phyloP scores from a whole-genome alignment of 1,140 invertebrate genomes.

The Goniozus legneri region DNA sequence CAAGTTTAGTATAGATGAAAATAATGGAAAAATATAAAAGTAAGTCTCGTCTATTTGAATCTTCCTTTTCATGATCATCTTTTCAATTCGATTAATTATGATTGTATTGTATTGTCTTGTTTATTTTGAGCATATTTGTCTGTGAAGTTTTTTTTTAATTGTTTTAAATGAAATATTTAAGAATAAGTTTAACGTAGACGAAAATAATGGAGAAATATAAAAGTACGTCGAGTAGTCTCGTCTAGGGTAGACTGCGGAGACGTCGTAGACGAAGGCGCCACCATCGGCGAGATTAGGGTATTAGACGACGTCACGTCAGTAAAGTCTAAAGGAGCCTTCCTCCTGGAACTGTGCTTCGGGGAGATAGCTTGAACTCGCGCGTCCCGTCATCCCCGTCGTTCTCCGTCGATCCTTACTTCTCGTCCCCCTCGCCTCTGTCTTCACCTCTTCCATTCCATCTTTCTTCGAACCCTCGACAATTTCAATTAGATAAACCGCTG shows the following conservation, averaged over 20 bases:
- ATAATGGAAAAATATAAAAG: too few species aligned
- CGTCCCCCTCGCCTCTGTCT: constrained; percentile 11
- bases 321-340: constrained; percentile 52
- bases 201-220: too few species aligned
- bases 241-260: constrained; percentile 34
- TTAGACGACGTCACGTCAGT: constrained; percentile 54
- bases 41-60: too few species aligned
- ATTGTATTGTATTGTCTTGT: too few species aligned
- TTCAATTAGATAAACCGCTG: constrained; percentile 54
- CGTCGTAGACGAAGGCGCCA: constrained; percentile 35
- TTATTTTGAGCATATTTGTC: too few species aligned
- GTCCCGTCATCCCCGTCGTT: constrained; percentile 25
- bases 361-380: constrained; percentile 52
- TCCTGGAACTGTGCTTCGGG: constrained; percentile 45
- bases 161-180: too few species aligned
- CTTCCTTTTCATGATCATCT: too few species aligned
- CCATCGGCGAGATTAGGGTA: constrained; percentile 48
- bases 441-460: constrained; percentile 10
- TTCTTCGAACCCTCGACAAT: constrained; percentile 42
- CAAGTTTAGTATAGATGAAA: too few species aligned
- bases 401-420: constrained; percentile 20
- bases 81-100: too few species aligned
- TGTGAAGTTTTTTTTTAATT: too few species aligned
- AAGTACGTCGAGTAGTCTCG: too few species aligned
- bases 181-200: too few species aligned